Evolutionary conservation across 2,797 vertebrate genomes (phyloP).

Genomic region (Petrocephalus sullivani): DNA sequence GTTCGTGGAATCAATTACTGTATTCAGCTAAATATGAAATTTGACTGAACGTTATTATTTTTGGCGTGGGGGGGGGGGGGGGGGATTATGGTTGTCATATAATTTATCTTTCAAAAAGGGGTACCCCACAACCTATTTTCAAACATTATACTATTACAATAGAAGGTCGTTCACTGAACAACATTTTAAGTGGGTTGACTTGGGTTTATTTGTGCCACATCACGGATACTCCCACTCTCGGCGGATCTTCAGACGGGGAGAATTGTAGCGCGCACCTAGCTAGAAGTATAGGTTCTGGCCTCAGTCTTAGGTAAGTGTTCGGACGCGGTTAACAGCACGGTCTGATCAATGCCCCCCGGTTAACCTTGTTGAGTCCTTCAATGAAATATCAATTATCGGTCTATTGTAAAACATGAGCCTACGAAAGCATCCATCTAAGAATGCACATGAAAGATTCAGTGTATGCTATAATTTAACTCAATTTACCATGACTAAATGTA

Average conservation of each 20-base stretch:
- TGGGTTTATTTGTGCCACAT: constrained; percentile 6
- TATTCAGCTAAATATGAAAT: constrained; percentile 30
- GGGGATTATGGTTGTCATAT: neutral
- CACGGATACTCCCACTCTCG: constrained; percentile 20
- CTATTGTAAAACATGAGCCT: constrained; percentile 19
- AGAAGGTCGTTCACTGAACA: constrained; percentile 23
- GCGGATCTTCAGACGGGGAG: constrained; percentile 35
- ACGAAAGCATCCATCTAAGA: constrained; percentile 5
- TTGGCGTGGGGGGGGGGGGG: no score
- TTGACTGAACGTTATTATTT: constrained; percentile 12
- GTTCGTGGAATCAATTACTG: constrained; percentile 48
- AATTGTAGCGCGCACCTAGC: constrained; percentile 40
- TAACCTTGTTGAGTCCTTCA: constrained; percentile 41
- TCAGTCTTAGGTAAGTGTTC: constrained; percentile 42
- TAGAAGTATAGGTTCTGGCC: constrained; percentile 31
- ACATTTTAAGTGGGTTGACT: constrained; percentile 19
- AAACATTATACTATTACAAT: constrained; percentile 12
- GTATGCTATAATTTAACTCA: neutral
- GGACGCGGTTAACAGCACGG: constrained; percentile 52
- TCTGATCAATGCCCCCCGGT: constrained; percentile 48
- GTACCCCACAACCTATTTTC: neutral
- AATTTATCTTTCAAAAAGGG: constrained; percentile 3
- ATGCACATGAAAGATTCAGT: neutral
- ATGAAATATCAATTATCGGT: constrained; percentile 39
- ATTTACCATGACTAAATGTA: neutral